Base-by-base conservation (phyloP, 2,888 invertebrate genomes). In the Micoletzkya japonica region DNA sequence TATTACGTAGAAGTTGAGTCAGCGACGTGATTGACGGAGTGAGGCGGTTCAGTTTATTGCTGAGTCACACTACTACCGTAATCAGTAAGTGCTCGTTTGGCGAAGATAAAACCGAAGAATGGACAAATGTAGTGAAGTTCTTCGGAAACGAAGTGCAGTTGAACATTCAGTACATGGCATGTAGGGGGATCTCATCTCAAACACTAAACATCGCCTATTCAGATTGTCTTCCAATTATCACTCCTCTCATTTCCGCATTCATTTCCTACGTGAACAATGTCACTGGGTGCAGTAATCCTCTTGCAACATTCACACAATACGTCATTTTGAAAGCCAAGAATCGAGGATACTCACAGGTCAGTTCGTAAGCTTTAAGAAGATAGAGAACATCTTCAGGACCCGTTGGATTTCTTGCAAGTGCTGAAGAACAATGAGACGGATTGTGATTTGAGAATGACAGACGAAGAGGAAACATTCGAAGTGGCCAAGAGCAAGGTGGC, bases 371-470 rank as follows among this genome's bases (percentile, higher is more conserved):
- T 24, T 32, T 28, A 28, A n/a, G 10, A 4, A 2, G 1, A 58
- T 14, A 2, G 7, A 24, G n/a, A 24, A 63, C 50, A 14, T 52
- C 24, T n/a, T 32, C 24, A 63, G 63, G 2, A 30, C 32, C 50
- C 63, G 26, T 7, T 50, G 20, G 63, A 63, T 14, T 63, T 63
- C 50, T 50, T 63, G 10, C 63, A 63, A 50, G 30, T 50, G 44
- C 63, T 63, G n/a, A 63, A 63, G 49, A 49, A 34, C 20, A 50
- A 50, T 6, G 63, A 63, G 50, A 34, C 50, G 32, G 32, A 63
- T 1, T 44, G 24, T 0, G 30, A 30, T 1, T n/a, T 49, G 50
- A 32, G 28, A 50, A 63, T 63, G 44, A 44, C 14, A 50, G 63
- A 32, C 44, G 49, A n/a, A 20, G 63, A 63, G 34, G 44, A 44